Conservation (phyloP, 2,888 invertebrate genomes). For the Dicranocentrus wangi region DNA sequence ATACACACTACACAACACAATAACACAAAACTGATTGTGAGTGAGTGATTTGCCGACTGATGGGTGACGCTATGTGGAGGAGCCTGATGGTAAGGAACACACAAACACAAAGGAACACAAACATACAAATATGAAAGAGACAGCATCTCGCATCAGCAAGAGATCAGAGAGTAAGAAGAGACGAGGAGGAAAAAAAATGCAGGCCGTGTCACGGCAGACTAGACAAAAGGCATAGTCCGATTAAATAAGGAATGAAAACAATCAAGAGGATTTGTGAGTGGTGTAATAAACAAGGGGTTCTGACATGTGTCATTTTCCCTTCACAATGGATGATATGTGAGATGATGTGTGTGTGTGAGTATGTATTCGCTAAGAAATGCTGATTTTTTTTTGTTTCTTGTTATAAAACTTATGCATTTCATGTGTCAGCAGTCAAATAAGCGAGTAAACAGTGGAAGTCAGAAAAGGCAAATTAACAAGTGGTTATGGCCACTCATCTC, state of each 20-base stretch:
- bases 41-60: slow-evolving; percentile 27
- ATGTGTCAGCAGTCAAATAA: slow-evolving; percentile 43
- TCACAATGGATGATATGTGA: slow-evolving; percentile 52
- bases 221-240: slow-evolving; percentile 16
- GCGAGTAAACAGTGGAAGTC: slow-evolving; percentile 49
- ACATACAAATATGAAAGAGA: slow-evolving; percentile 1
- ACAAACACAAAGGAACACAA: too few relatives aligned
- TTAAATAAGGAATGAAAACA: slow-evolving; percentile 41
- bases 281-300: slow-evolving; percentile 64
- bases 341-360: slow-evolving; percentile 33
- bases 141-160: neutral
- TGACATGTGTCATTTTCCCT: slow-evolving; percentile 63
- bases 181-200: neutral
- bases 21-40: too few relatives aligned
- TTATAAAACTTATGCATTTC: slow-evolving; percentile 36
- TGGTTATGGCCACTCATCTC: slow-evolving; percentile 53
- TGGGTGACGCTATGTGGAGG: slow-evolving; percentile 18
- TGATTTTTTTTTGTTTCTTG: neutral
- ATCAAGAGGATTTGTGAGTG: slow-evolving; percentile 44
- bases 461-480: slow-evolving; percentile 55
- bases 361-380: neutral
- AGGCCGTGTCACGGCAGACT: slow-evolving; percentile 48
- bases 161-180: neutral
- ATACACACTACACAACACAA: too few relatives aligned
- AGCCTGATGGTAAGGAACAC: slow-evolving; percentile 32